Evolutionary conservation across 2,888 invertebrate genomes (phyloP).

Genomic region (Drosophila prostipennis): DNA sequence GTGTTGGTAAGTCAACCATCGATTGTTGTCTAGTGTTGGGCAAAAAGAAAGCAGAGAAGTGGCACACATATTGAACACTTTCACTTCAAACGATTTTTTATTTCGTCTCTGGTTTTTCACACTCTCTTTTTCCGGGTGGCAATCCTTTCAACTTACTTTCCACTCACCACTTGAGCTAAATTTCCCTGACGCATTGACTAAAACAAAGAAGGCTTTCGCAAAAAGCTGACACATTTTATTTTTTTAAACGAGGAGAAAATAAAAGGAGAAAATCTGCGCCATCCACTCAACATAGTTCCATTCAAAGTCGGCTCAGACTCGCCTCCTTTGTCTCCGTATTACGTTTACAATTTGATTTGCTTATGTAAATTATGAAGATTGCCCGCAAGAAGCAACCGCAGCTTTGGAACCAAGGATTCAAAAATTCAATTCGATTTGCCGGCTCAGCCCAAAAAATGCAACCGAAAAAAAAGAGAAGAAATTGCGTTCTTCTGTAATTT

Average conservation of each 20-base stretch:
- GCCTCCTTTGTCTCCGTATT: constrained; percentile 50
- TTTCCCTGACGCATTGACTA: constrained; percentile 71
- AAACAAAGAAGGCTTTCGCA: constrained; percentile 58
- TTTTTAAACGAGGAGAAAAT: constrained; percentile 21
- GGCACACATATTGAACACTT: constrained; percentile 30
- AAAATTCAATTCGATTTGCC: constrained; percentile 72
- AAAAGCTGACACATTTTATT: constrained; percentile 66
- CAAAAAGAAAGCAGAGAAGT: constrained; percentile 2
- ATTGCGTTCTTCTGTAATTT: constrained; percentile 73
- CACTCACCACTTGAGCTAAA: constrained; percentile 68
- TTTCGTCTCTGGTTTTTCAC: constrained; percentile 3
- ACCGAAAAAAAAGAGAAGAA: constrained; percentile 13
- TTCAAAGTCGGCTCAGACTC: constrained; percentile 45
- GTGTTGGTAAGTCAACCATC: constrained; percentile 22
- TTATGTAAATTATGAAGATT: constrained; percentile 80
- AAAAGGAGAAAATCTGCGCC: constrained; percentile 63
- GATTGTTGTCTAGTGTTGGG: constrained; percentile 24
- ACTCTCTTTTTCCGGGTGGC: constrained; percentile 16
- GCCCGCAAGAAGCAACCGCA: constrained; percentile 78
- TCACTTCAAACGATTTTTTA: constrained; percentile 21
- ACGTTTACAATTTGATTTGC: constrained; percentile 78
- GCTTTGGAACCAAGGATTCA: constrained; percentile 38
- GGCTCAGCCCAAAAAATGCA: constrained; percentile 61
- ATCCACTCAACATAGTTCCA: constrained; percentile 76
- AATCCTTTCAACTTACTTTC: constrained; percentile 27